Percentiles rank a stretch among this genome's conserved stretches.
These are phyloP conservation scores for Isotomurus palustris DNA, from an alignment of 2,888 invertebrate genomes.

Conservation along the genomic window DNA sequence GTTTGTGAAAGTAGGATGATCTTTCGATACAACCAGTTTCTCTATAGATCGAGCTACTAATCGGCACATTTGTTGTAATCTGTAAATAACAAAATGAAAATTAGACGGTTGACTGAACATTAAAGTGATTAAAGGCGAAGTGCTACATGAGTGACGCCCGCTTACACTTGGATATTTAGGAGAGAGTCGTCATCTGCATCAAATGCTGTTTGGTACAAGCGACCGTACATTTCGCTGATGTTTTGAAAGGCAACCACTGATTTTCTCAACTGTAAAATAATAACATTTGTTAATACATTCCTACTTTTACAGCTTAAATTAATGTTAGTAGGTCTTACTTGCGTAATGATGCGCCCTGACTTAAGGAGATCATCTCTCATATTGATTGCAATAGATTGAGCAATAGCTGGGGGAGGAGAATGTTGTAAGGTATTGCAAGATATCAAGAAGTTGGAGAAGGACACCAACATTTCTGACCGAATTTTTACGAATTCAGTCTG, in stretches of 20 bases:
- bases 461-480: constrained; percentile 69
- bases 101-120: not conserved
- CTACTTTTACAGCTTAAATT: not conserved
- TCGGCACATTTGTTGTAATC: constrained; percentile 73
- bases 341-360: constrained; percentile 73
- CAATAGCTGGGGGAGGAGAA: constrained; percentile 89
- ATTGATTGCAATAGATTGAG: constrained; percentile 67
- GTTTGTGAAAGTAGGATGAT: constrained; percentile 45
- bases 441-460: constrained; percentile 60
- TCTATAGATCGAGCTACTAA: constrained; percentile 71
- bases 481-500: constrained; percentile 72
- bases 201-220: constrained; percentile 75
- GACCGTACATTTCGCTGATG: constrained; percentile 69
- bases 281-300: not conserved
- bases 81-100: not conserved
- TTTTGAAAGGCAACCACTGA: constrained; percentile 66
- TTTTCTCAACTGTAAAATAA: constrained; percentile 59
- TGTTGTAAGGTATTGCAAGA: constrained; percentile 74
- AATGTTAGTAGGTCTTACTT: constrained; percentile 51
- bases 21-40: constrained; percentile 59
- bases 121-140: not conserved
- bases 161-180: constrained; percentile 65
- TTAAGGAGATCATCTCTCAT: constrained; percentile 72
- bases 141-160: constrained; percentile 16
- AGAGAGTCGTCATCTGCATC: constrained; percentile 77